Evolutionary conservation across 2,888 invertebrate species (phyloP).

Genomic region (Agriopis marginaria): DNA sequence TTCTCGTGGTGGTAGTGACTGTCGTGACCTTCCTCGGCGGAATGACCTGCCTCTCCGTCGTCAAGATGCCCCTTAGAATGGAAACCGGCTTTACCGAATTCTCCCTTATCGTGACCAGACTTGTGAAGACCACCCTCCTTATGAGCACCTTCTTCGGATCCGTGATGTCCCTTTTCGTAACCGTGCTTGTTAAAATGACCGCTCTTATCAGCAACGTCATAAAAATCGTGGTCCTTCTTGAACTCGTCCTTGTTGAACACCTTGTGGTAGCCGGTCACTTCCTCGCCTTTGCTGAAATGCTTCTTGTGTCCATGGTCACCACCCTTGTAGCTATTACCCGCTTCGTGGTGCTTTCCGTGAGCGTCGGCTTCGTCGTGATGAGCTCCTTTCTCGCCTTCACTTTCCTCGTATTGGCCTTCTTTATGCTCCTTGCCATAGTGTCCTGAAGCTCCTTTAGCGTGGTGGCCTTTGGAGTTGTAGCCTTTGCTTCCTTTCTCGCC

Average conservation of each 20-base stretch:
- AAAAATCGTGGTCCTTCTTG: constrained; percentile 92
- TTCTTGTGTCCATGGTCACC: constrained; percentile 86
- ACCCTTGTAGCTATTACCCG: constrained; percentile 83
- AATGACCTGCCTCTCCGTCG: constrained; percentile 83
- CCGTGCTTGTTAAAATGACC: constrained; percentile 89
- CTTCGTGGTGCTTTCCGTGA: constrained; percentile 85
- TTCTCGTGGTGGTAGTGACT: constrained; percentile 83
- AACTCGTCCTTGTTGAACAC: constrained; percentile 92
- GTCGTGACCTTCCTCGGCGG: constrained; percentile 85
- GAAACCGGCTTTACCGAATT: constrained; percentile 85
- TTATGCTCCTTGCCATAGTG: constrained; percentile 83
- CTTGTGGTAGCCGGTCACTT: constrained; percentile 90
- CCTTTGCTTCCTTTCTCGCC: constrained; percentile 87
- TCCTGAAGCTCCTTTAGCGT: constrained; percentile 86
- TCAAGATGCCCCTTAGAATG: constrained; percentile 86
- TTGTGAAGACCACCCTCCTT: constrained; percentile 86
- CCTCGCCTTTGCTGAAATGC: constrained; percentile 89
- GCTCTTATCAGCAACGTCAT: constrained; percentile 89
- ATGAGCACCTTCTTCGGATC: constrained; percentile 83
- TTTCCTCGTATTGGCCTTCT: constrained; percentile 83
- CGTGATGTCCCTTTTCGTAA: constrained; percentile 83
- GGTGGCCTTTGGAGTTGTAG: constrained; percentile 81
- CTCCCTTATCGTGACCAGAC: constrained; percentile 80
- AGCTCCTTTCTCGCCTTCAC: constrained; percentile 83
- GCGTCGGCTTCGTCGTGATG: constrained; percentile 84